Evolutionary conservation across 2,113 vertebrate genomes (phyloP).

Genomic region (Diphyllodes magnificus): DNA sequence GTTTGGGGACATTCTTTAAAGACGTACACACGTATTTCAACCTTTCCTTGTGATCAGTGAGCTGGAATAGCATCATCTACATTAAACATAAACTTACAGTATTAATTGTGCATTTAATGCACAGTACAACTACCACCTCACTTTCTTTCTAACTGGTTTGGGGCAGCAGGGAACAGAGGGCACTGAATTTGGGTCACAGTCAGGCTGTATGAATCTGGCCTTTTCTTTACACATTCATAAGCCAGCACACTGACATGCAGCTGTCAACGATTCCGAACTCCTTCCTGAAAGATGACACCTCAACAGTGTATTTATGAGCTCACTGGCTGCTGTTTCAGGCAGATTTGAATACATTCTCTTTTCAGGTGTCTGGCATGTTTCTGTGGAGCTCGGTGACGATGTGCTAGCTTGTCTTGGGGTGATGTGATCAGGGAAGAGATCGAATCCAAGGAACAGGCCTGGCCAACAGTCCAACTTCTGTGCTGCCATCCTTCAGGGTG

Average conservation of each 20-base stretch:
- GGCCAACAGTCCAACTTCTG: background rate
- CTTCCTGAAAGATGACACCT: background rate
- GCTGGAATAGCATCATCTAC: background rate
- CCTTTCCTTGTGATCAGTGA: background rate
- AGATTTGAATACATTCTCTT: background rate
- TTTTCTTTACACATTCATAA: background rate
- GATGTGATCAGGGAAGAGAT: background rate
- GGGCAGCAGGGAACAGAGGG: background rate
- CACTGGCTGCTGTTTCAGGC: background rate
- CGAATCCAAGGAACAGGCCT: background rate
- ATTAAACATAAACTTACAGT: background rate
- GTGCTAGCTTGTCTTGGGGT: background rate
- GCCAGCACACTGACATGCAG: background rate
- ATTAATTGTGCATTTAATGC: background rate
- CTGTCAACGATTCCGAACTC: background rate
- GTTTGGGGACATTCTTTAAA: background rate
- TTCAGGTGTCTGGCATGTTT: background rate
- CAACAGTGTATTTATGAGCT: background rate
- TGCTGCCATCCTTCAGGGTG: background rate
- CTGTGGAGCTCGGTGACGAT: background rate
- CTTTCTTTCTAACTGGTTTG: background rate
- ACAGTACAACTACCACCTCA: rapidly evolving
- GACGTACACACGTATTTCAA: background rate
- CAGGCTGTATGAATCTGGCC: background rate
- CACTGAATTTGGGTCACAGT: background rate